These are phyloP conservation scores for Telmatherina bonti DNA, from an alignment of 2,797 vertebrate genomes.

Conservation along the genomic window DNA sequence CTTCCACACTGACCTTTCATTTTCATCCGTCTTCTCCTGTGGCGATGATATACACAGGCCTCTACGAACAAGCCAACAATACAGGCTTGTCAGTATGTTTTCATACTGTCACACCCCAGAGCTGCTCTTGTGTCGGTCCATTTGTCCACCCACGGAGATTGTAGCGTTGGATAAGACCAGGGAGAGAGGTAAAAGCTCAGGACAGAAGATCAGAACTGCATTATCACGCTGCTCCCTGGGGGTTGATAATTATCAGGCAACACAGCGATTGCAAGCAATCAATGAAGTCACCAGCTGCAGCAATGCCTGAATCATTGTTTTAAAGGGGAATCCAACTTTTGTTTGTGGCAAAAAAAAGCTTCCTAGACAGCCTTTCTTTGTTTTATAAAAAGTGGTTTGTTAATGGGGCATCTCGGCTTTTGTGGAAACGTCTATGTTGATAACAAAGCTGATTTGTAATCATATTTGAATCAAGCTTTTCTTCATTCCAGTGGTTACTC, in stretches of 20 bases:
- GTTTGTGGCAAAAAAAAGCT: slow-evolving; percentile 16
- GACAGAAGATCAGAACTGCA: slow-evolving; percentile 48
- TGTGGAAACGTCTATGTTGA: slow-evolving; percentile 44
- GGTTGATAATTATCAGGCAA: slow-evolving; percentile 68
- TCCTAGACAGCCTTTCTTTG: slow-evolving; percentile 6
- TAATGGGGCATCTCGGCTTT: slow-evolving; percentile 2
- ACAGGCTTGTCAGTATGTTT: slow-evolving; percentile 40
- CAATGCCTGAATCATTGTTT: slow-evolving; percentile 50
- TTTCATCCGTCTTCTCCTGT: slow-evolving; percentile 28
- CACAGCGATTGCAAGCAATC: slow-evolving; percentile 51
- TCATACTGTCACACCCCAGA: slow-evolving; percentile 50
- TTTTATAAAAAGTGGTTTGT: not conserved
- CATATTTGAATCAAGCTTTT: slow-evolving; percentile 45
- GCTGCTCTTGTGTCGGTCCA: slow-evolving; percentile 35
- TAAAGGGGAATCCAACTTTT: slow-evolving; percentile 28
- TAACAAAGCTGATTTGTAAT: slow-evolving; percentile 48
- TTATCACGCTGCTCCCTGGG: slow-evolving; percentile 47
- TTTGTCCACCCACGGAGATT: slow-evolving; percentile 59
- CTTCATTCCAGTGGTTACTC: slow-evolving; percentile 38
- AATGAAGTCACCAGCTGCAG: slow-evolving; percentile 40
- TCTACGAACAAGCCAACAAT: slow-evolving; percentile 50
- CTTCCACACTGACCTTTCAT: slow-evolving; percentile 3
- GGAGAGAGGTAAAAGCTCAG: slow-evolving; percentile 57
- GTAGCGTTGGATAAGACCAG: slow-evolving; percentile 46
- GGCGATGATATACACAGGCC: slow-evolving; percentile 11